Conservation (phyloP, 2,888 invertebrate species). For the Lordiphosa andalusiaca region DNA sequence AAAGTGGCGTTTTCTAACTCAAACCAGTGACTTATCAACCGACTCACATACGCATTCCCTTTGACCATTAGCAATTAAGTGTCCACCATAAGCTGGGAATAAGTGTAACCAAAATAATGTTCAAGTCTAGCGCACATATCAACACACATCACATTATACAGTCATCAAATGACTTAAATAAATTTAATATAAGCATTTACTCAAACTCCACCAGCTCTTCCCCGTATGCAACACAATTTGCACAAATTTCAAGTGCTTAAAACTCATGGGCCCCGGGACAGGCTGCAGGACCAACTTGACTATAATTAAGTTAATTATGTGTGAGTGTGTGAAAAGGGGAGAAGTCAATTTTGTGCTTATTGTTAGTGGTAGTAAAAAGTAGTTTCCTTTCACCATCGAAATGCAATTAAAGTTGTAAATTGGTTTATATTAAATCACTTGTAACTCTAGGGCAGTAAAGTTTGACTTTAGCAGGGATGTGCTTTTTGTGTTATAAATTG, state of each 20-base stretch:
- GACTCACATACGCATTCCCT: no score
- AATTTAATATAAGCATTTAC: constrained; percentile 28
- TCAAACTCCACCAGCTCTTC: constrained; percentile 25
- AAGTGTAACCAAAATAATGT: background rate
- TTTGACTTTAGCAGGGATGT: constrained; percentile 26
- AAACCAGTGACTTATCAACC: no score
- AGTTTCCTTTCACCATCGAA: constrained; percentile 35
- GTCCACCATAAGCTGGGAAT: constrained; percentile 16
- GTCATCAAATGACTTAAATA: constrained; percentile 14
- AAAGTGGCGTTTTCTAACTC: no score
- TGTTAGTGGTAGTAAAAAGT: constrained; percentile 17
- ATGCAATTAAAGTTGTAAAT: constrained; percentile 66
- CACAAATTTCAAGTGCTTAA: background rate
- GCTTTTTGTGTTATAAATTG: constrained; percentile 9
- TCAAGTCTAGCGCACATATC: background rate
- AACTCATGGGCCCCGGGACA: constrained; percentile 14
- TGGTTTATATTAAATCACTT: constrained; percentile 51
- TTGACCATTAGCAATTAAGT: constrained; percentile 17
- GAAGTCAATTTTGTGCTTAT: constrained; percentile 13
- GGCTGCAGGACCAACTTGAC: constrained; percentile 9
- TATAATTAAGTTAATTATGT: constrained; percentile 26
- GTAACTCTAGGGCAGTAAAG: constrained; percentile 30
- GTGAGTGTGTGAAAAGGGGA: constrained; percentile 3
- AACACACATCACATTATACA: constrained; percentile 27
- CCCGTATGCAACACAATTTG: constrained; percentile 10